Percentiles rank a stretch among this genome's conserved stretches.
Evolutionary conservation across 2,888 invertebrate genomes (phyloP).

Genomic region (Diarsia dahlii): DNA sequence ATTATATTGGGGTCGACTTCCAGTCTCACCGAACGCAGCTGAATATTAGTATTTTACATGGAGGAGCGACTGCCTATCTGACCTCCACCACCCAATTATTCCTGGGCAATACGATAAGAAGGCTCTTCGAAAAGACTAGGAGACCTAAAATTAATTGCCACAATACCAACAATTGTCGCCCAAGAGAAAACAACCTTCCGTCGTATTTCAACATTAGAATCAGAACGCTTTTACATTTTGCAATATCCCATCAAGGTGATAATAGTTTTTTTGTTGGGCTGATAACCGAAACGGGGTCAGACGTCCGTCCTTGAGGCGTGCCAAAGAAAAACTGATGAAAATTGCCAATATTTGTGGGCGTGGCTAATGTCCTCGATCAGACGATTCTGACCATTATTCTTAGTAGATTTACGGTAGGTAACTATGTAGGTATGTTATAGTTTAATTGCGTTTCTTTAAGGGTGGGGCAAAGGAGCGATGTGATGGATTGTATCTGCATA

Average conservation of each 20-base stretch:
- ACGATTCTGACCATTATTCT: too few species aligned
- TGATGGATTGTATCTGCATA: neutral
- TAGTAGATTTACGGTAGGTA: too few species aligned
- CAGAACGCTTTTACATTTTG: slow-evolving; percentile 82
- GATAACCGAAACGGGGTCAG: slow-evolving; percentile 76
- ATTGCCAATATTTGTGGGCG: slow-evolving; percentile 36
- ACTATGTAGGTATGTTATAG: too few species aligned
- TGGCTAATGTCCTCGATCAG: slow-evolving; percentile 33
- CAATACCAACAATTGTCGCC: slow-evolving; percentile 68
- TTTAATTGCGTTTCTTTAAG: too few species aligned
- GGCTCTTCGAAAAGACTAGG: too few species aligned
- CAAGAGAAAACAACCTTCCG: slow-evolving; percentile 86
- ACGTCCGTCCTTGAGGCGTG: slow-evolving; percentile 70
- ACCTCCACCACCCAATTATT: too few species aligned
- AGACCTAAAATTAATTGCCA: slow-evolving; percentile 21
- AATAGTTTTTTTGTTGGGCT: slow-evolving; percentile 74
- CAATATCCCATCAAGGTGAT: slow-evolving; percentile 84
- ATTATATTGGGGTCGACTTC: too few species aligned
- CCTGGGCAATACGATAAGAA: too few species aligned
- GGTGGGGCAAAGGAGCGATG: neutral
- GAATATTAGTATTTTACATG: too few species aligned
- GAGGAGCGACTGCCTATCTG: too few species aligned
- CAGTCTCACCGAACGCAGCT: too few species aligned
- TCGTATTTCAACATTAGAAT: slow-evolving; percentile 65
- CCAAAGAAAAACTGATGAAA: slow-evolving; percentile 58